phyloP scores from a whole-genome alignment of 2,797 vertebrate genomes.

The Spinus olivaceus region DNA sequence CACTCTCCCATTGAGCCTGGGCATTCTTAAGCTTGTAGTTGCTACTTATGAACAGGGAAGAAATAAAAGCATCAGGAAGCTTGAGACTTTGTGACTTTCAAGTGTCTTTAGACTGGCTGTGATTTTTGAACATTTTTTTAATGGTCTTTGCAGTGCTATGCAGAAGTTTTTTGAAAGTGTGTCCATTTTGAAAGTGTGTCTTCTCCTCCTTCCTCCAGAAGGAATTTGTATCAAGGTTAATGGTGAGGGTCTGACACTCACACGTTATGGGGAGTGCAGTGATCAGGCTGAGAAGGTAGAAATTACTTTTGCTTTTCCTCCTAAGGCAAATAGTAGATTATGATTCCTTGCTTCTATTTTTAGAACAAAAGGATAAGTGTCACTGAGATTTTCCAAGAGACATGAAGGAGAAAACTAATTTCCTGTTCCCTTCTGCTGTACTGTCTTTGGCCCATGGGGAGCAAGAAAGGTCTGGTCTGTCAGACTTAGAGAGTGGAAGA shows the following conservation, averaged over 20 bases:
- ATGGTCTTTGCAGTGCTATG: neutral
- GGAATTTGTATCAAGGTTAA: neutral
- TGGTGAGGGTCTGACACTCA: neutral
- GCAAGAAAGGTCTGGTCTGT: neutral
- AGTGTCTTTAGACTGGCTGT: neutral
- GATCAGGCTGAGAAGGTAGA: neutral
- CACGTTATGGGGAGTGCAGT: neutral
- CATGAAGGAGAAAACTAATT: neutral
- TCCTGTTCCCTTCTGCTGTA: neutral
- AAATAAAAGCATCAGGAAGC: neutral
- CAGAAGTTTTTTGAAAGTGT: neutral
- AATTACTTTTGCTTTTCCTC: neutral
- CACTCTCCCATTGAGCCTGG: neutral
- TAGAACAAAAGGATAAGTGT: neutral
- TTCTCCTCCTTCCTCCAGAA: neutral
- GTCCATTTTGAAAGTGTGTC: neutral
- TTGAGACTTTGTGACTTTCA: neutral
- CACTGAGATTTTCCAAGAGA: neutral
- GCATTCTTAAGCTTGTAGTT: neutral
- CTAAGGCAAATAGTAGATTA: neutral
- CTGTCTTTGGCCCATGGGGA: neutral
- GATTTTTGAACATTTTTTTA: neutral
- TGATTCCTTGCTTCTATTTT: neutral
- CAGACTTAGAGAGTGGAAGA: neutral
- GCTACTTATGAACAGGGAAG: neutral